phyloP scores from a whole-genome alignment of 2,888 invertebrate species.

The Trisateles emortualis region DNA sequence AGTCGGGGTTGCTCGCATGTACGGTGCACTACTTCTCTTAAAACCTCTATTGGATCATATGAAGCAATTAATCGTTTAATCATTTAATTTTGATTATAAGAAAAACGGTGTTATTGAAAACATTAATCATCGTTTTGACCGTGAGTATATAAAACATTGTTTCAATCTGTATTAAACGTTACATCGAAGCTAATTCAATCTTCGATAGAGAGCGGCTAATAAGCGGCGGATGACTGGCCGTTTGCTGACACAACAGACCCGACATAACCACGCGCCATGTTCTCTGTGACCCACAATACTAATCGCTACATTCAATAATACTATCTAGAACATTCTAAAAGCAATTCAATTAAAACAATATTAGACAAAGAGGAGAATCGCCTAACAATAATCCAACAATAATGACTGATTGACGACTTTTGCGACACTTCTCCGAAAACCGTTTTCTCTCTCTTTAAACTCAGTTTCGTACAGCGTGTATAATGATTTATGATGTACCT shows the following conservation, averaged over 20 bases:
- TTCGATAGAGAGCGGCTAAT: constrained; percentile 75
- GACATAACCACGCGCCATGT: constrained; percentile 64
- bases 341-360: constrained; percentile 40
- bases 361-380: constrained; percentile 24
- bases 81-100: too few species aligned
- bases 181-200: constrained; percentile 81
- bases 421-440: constrained; percentile 73
- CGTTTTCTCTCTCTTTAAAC: constrained; percentile 77
- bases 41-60: too few species aligned
- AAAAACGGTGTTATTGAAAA: not conserved
- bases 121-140: constrained; percentile 9
- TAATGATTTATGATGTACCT: constrained; percentile 84
- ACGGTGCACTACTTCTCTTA: too few species aligned
- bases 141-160: constrained; percentile 57
- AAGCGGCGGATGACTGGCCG: constrained; percentile 78
- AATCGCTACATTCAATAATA: constrained; percentile 58
- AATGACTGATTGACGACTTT: constrained; percentile 68
- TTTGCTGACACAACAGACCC: constrained; percentile 62
- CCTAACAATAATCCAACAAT: constrained; percentile 49
- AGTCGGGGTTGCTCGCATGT: too few species aligned
- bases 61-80: too few species aligned
- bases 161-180: constrained; percentile 73
- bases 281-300: constrained; percentile 59
- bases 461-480: constrained; percentile 71
- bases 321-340: constrained; percentile 38